Base-by-base conservation (phyloP, 2,797 vertebrate genomes). In the Intellagama lesueurii region DNA sequence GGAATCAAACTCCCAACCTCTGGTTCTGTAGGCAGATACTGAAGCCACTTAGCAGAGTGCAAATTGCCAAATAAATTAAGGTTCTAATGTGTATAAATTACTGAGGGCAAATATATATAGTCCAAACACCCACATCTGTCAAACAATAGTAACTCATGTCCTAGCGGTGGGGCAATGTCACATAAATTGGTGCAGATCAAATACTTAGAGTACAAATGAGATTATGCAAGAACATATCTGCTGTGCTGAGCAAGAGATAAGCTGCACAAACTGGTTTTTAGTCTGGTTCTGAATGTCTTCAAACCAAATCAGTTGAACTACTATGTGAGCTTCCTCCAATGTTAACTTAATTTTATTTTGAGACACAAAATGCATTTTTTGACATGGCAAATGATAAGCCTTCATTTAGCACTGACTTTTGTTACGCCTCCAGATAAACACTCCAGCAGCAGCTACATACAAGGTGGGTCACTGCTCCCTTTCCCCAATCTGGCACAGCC, bases 41-140 rank as follows among this genome's bases (percentile, higher is more conserved):
- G 87, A 79, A 2, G 52, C 60, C 87, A 89, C 84, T n/a, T 84
- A 89, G 24, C 68, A 88, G 76, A 86, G 85, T 52, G 86, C 85
- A 60, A 6, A 85, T 19, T 82, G 81, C 68, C 85, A 89, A 88
- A 56, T 90, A 92, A 92, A 92, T 90, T 81, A 92, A 82, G 24
- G 64, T 28, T 87, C 86, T 47, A 81, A 81, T 52, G 56, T 69
- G 26, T 44, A 70, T 79, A 47, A 72, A 7, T 68, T 83, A 44
- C 24, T 47, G 72, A n/a, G 28, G 47, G 78, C 68, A 77, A 79
- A 69, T 22, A 35, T 78, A 49, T 56, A 30, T 60, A 22, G n/a
- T 70, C 28, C 35, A 66, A 16, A 78, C 64, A 89, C 14, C 24
- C 7, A n/a, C 19, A 7, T 26, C 19, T 76, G 52, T 73, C 69